Conservation (phyloP, 2,113 vertebrate species). For the Dasyprocta punctata region DNA sequence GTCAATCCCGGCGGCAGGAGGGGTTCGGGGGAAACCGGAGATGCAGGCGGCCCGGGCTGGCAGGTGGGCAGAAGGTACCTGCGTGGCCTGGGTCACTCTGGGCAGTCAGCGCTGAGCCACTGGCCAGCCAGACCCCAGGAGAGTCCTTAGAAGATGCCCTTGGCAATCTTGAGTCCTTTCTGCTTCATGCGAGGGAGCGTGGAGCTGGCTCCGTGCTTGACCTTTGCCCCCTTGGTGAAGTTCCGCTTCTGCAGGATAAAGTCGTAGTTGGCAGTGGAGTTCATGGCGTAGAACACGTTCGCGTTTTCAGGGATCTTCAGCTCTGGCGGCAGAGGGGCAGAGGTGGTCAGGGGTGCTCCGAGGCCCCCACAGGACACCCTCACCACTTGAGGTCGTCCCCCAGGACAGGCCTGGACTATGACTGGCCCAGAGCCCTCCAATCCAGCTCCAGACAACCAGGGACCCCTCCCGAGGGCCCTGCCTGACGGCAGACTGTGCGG, state of each 20-base stretch:
- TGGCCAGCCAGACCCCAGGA: slow-evolving; percentile 55
- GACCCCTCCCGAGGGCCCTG: not conserved
- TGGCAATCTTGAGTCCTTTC: slow-evolving; percentile 98
- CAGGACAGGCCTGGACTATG: not conserved
- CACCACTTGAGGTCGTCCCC: not conserved
- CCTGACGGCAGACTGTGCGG: not conserved
- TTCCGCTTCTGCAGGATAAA: slow-evolving; percentile 96
- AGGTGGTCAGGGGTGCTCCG: not conserved
- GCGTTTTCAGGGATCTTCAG: slow-evolving; percentile 98
- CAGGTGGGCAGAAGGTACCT: not conserved
- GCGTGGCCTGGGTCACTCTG: not conserved
- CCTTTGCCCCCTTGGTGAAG: slow-evolving; percentile 89
- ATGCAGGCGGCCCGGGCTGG: slow-evolving; percentile 48
- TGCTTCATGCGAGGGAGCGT: slow-evolving; percentile 98
- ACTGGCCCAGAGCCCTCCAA: not conserved
- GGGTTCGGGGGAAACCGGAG: not conserved
- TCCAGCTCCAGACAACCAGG: not conserved
- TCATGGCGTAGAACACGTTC: slow-evolving; percentile 99
- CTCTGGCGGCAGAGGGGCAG: slow-evolving; percentile 84
- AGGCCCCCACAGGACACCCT: rapidly evolving
- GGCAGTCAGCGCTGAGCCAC: not conserved
- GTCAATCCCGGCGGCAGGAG: slow-evolving; percentile 70
- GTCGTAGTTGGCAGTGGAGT: slow-evolving; percentile 98
- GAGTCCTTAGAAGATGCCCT: slow-evolving; percentile 96
- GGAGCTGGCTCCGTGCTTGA: slow-evolving; percentile 95